A percentile compares a stretch with the other conserved stretches of the same genome.
Conservation (phyloP, 2,113 vertebrate genomes). For the Kryptolebias marmoratus region DNA sequence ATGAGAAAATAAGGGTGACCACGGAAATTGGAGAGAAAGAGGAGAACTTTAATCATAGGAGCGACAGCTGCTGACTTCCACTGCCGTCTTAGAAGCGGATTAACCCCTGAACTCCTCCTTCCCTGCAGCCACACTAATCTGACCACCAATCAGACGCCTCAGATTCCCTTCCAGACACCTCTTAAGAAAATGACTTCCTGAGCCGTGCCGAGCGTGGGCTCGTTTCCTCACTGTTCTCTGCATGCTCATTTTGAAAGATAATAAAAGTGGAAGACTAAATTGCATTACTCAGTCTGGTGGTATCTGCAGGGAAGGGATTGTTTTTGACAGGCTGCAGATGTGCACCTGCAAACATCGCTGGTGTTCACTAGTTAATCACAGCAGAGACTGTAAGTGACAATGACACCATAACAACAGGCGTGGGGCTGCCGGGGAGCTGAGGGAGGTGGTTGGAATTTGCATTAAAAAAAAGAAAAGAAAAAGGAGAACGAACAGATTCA, state of each 20-base stretch:
- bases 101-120: constrained; percentile 69
- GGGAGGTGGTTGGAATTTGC: constrained; percentile 15
- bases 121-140: constrained; percentile 61
- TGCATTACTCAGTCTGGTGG: constrained; percentile 71
- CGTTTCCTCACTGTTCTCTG: constrained; percentile 37
- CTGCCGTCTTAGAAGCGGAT: constrained; percentile 66
- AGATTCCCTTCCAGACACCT: constrained; percentile 56
- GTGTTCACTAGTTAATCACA: constrained; percentile 63
- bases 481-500: constrained; percentile 9
- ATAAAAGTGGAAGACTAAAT: constrained; percentile 70
- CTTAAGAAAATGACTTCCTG: constrained; percentile 75
- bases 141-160: constrained; percentile 64
- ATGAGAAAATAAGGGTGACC: constrained; percentile 47
- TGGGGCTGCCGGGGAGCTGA: constrained; percentile 18
- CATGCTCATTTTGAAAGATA: constrained; percentile 66
- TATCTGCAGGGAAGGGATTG: constrained; percentile 64
- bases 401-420: constrained; percentile 62
- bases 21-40: constrained; percentile 21
- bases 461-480: constrained; percentile 15
- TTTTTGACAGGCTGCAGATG: constrained; percentile 77
- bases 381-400: constrained; percentile 54
- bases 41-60: constrained; percentile 40
- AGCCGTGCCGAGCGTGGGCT: constrained; percentile 29
- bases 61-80: constrained; percentile 60
- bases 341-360: constrained; percentile 66